Evolutionary conservation across 2,797 vertebrate species (phyloP).

Genomic region (Rhabdophis nuchalis): DNA sequence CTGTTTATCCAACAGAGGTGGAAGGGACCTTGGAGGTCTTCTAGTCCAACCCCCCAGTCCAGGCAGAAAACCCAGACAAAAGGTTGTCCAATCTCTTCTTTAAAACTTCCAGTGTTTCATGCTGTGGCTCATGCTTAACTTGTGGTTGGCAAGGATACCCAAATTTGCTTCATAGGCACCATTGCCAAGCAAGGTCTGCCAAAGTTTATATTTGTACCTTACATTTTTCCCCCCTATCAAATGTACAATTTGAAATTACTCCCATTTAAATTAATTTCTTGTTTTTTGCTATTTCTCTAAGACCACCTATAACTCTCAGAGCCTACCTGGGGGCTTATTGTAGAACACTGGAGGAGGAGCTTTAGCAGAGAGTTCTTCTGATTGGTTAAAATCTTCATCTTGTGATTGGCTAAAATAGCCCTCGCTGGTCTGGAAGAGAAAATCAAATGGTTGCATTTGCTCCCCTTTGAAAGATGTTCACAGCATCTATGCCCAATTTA

Average conservation of each 20-base stretch:
- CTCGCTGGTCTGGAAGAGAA: constrained; percentile 79
- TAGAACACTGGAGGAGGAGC: constrained; percentile 86
- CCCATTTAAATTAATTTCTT: neutral
- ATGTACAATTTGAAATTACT: neutral
- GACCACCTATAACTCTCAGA: neutral
- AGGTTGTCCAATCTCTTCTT: neutral
- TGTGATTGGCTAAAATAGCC: constrained; percentile 94
- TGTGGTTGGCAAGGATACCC: neutral
- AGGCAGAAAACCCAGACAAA: neutral
- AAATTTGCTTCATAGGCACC: neutral
- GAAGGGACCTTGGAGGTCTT: neutral
- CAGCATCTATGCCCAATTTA: neutral
- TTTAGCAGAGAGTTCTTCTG: constrained; percentile 87
- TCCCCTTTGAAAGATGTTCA: neutral
- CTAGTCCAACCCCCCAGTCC: neutral
- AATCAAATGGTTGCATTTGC: neutral
- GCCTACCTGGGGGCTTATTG: constrained; percentile 92
- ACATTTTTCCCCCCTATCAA: neutral
- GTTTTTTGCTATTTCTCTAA: neutral
- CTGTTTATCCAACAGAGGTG: no score
- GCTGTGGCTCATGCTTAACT: neutral
- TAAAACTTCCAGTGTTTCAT: neutral
- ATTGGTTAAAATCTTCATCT: constrained; percentile 88
- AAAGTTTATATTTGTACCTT: neutral
- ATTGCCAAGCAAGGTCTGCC: neutral